Evolutionary conservation across 2,113 vertebrate genomes (phyloP).

Genomic region (Amphilophus citrinellus): DNA sequence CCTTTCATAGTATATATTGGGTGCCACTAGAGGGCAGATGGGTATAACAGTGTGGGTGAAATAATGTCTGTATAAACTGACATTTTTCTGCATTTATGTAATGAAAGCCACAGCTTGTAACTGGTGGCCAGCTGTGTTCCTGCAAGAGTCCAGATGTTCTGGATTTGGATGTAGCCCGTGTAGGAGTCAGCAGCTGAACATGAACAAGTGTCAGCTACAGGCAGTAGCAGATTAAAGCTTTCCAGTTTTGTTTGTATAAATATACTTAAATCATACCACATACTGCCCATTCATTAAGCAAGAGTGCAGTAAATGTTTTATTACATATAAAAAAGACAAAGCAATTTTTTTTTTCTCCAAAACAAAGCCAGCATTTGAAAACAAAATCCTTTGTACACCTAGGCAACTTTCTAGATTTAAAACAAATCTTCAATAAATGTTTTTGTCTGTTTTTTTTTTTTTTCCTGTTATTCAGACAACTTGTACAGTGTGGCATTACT

Average conservation of each 20-base stretch:
- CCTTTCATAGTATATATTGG: background rate
- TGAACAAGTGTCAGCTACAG: too few species aligned
- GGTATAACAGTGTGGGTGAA: background rate
- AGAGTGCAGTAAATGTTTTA: slow-evolving; percentile 74
- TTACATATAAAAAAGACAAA: slow-evolving; percentile 76
- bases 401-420: slow-evolving; percentile 25
- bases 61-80: background rate
- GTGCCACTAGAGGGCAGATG: slow-evolving; percentile 31
- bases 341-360: slow-evolving; percentile 35
- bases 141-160: background rate
- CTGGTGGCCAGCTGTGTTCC: slow-evolving; percentile 2
- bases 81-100: background rate
- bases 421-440: slow-evolving; percentile 35
- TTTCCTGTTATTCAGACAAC: background rate
- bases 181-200: background rate
- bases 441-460: slow-evolving; percentile 14
- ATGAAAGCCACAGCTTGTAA: background rate
- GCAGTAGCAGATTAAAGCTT: background rate
- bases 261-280: background rate
- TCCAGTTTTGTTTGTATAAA: background rate
- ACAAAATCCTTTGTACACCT: slow-evolving; percentile 31
- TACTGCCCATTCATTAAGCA: slow-evolving; percentile 13
- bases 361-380: slow-evolving; percentile 62
- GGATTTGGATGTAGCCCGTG: background rate
- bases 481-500: slow-evolving; percentile 32